phyloP scores from a whole-genome alignment of 2,113 vertebrate species.

The Phainopepla nitens region DNA sequence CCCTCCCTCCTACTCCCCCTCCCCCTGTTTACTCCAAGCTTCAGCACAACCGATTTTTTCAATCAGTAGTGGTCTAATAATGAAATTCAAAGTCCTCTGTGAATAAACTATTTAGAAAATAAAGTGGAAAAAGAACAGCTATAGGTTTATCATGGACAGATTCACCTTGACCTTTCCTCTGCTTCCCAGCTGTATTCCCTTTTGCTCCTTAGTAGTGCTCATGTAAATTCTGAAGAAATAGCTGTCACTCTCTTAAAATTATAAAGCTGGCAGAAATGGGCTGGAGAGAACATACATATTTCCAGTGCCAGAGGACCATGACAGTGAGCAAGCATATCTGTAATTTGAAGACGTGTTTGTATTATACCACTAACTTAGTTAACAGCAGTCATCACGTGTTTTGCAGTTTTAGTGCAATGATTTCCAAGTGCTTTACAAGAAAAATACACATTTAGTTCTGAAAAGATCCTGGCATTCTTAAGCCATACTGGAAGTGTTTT shows the following conservation, averaged over 20 bases:
- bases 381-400: neutral
- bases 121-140: neutral
- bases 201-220: accelerated
- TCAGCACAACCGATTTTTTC: neutral
- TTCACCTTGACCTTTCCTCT: too few relatives aligned
- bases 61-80: neutral
- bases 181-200: neutral
- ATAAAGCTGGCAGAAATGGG: neutral
- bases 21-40: neutral
- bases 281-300: accelerated
- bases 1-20: neutral
- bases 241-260: neutral
- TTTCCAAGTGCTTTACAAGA: neutral
- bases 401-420: neutral
- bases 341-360: neutral
- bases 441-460: neutral
- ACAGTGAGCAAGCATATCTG: neutral
- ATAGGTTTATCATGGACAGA: accelerated
- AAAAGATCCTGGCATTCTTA: neutral
- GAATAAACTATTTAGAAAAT: neutral
- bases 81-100: neutral
- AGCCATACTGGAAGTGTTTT: neutral
- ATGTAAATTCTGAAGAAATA: neutral
- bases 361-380: neutral
- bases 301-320: accelerated